A percentile compares a stretch with the other conserved stretches of the same genome.
Evolutionary conservation across 2,113 vertebrate genomes (phyloP).

Genomic region (Macquaria ambigua): DNA sequence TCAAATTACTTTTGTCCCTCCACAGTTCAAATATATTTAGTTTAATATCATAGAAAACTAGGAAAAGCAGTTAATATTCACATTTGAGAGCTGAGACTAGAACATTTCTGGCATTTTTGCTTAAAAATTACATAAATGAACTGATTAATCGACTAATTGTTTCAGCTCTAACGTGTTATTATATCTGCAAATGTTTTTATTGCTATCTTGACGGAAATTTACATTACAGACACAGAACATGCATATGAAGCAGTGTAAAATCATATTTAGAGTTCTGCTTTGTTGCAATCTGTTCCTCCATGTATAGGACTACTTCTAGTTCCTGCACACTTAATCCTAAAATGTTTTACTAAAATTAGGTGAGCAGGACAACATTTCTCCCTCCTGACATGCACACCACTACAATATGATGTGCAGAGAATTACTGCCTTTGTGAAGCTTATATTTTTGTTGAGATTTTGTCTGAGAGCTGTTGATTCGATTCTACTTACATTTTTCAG

Average conservation of each 20-base stretch:
- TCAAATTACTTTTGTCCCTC: background rate
- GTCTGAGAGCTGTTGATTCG: too few species aligned
- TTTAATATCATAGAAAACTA: background rate
- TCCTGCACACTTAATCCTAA: background rate
- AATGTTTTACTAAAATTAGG: background rate
- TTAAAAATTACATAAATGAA: background rate
- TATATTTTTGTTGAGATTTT: background rate
- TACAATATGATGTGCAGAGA: background rate
- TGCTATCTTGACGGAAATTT: background rate
- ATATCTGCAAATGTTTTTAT: background rate
- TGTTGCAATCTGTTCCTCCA: background rate
- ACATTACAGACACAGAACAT: background rate
- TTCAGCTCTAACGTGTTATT: background rate
- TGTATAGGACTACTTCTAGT: background rate
- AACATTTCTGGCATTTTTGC: background rate
- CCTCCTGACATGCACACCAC: background rate
- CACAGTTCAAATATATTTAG: background rate
- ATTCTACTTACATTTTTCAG: too few species aligned
- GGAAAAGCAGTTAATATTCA: background rate
- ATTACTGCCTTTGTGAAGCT: background rate
- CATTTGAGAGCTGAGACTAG: background rate
- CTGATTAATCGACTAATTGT: background rate
- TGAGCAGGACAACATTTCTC: background rate
- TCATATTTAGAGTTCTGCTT: background rate
- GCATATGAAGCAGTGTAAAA: too few species aligned